These are phyloP conservation scores for Ennomos quercinarius DNA, from an alignment of 2,888 invertebrate species.

Conservation along the genomic window DNA sequence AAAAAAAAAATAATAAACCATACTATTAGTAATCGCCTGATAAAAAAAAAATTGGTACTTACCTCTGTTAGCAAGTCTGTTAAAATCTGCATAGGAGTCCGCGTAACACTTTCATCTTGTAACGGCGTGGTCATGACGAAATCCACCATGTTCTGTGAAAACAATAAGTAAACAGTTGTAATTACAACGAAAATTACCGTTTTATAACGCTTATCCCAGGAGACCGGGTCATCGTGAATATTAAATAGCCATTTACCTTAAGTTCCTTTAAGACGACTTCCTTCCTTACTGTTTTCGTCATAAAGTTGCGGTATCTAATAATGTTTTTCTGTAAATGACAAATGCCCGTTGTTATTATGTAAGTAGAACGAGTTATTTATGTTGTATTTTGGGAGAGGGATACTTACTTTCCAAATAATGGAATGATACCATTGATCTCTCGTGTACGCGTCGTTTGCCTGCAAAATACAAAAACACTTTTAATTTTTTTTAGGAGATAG, in stretches of 20 bases:
- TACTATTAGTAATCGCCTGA: too few relatives aligned
- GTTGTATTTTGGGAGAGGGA: conserved; percentile 4
- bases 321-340: conserved; percentile 88
- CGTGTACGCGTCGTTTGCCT: conserved; percentile 92
- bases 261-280: conserved; percentile 91
- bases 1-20: background rate
- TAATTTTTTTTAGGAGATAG: too few relatives aligned
- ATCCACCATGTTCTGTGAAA: conserved; percentile 89
- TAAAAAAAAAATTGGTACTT: conserved; percentile 20
- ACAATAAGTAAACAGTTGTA: conserved; percentile 19
- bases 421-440: conserved; percentile 94
- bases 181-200: conserved; percentile 5
- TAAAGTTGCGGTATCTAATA: conserved; percentile 89
- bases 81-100: conserved; percentile 89
- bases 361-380: too few relatives aligned
- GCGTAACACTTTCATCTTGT: conserved; percentile 90
- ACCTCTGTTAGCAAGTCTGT: conserved; percentile 89
- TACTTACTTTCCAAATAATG: conserved; percentile 90
- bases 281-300: conserved; percentile 88
- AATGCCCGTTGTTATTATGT: too few relatives aligned
- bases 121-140: conserved; percentile 90
- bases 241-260: conserved; percentile 81
- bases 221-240: conserved; percentile 7
- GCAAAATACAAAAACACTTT: conserved; percentile 56
- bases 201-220: background rate